Percentiles rank a stretch among this genome's conserved stretches.
Conservation (phyloP, 2,888 invertebrate genomes). For the Eilema griseolum region DNA sequence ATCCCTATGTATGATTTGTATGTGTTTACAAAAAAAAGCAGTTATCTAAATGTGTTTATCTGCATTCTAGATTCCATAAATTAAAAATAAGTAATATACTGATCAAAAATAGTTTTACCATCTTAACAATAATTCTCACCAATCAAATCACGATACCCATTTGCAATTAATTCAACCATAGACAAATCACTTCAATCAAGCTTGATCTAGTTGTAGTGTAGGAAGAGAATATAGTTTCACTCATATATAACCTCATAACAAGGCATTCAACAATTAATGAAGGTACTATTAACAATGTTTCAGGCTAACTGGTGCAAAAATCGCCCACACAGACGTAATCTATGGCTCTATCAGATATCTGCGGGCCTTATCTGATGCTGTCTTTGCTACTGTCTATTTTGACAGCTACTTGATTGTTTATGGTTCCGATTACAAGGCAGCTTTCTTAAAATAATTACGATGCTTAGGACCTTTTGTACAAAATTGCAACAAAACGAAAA, state of each 20-base stretch:
- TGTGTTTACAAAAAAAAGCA: too few species aligned
- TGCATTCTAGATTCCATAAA: too few species aligned
- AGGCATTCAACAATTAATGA: constrained; percentile 20
- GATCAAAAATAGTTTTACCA: too few species aligned
- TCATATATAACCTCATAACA: constrained; percentile 7
- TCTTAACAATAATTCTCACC: background rate
- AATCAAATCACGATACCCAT: background rate
- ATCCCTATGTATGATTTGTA: too few species aligned
- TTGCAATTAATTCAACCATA: background rate
- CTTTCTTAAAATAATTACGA: background rate
- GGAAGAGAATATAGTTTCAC: constrained; percentile 7
- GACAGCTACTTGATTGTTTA: background rate
- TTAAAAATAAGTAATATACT: too few species aligned
- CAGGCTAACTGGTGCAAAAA: constrained; percentile 10
- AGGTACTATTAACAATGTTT: background rate
- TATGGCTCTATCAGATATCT: constrained; percentile 20
- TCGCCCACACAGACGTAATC: constrained; percentile 21
- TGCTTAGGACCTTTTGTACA: background rate
- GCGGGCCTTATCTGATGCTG: constrained; percentile 6
- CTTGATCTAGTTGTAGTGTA: constrained; percentile 1
- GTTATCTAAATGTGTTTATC: too few species aligned
- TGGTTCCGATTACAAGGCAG: background rate
- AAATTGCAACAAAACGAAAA: too few species aligned
- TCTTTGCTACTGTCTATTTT: constrained; percentile 11
- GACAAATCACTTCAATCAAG: background rate